A percentile compares a stretch with the other conserved stretches of the same genome.
These are phyloP conservation scores for Leistus spinibarbis DNA, from an alignment of 2,888 invertebrate species.

Conservation along the genomic window DNA sequence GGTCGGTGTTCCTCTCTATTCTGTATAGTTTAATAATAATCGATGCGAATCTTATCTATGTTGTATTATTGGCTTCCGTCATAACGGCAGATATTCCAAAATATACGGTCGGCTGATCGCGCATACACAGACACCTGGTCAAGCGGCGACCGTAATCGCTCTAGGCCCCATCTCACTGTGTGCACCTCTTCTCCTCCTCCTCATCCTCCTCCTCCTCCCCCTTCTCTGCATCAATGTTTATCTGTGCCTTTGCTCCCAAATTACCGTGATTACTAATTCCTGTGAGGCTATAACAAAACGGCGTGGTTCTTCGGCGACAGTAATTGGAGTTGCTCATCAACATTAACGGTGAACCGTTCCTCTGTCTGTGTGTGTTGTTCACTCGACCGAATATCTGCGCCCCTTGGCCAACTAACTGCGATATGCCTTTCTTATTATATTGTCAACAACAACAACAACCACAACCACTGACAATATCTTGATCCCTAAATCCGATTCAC, in stretches of 20 bases:
- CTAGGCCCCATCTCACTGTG: not conserved
- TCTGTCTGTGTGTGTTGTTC: too few species aligned
- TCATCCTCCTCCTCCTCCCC: not conserved
- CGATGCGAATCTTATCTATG: not conserved
- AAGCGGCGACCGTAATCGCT: not conserved
- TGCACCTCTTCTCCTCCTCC: not conserved
- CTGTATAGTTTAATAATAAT: not conserved
- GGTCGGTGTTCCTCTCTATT: too few species aligned
- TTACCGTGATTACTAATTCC: conserved; percentile 37
- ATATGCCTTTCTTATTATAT: not conserved
- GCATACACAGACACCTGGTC: not conserved
- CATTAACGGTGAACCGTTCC: conserved; percentile 27
- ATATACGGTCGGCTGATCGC: conserved; percentile 19
- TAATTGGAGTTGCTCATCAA: conserved; percentile 36
- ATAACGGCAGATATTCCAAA: conserved; percentile 32
- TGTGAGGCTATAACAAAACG: conserved; percentile 22
- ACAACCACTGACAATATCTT: too few species aligned
- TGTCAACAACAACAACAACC: too few species aligned
- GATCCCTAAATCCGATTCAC: too few species aligned
- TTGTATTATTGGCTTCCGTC: conserved; percentile 18
- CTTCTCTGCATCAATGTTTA: not conserved
- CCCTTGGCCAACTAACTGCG: not conserved
- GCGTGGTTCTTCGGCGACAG: conserved; percentile 24
- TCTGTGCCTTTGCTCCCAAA: conserved; percentile 13
- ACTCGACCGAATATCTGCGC: not conserved